phyloP scores from a whole-genome alignment of 2,888 invertebrate species.

The Penaeus monodon region DNA sequence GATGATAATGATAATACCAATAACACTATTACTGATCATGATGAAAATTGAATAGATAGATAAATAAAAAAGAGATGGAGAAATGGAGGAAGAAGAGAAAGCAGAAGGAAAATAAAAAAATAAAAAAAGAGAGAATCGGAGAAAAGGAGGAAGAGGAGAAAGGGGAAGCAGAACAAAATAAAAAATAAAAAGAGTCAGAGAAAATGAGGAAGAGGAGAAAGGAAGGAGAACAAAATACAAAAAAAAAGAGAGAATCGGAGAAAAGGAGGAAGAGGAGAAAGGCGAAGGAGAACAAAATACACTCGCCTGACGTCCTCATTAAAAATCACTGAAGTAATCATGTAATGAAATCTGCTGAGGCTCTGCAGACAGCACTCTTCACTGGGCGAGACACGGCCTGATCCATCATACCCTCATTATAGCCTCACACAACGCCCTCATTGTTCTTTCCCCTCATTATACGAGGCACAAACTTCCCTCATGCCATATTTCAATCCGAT shows the following conservation, averaged over 20 bases:
- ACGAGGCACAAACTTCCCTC: slow-evolving; percentile 26
- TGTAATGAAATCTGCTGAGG: background rate
- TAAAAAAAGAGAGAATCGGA: too few relatives aligned
- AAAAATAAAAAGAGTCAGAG: background rate
- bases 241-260: background rate
- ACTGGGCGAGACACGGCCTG: slow-evolving; percentile 16
- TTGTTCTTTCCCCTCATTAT: slow-evolving; percentile 17
- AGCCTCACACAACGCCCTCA: background rate
- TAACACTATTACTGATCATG: too few relatives aligned
- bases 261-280: background rate
- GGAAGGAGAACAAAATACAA: background rate
- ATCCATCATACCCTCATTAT: slow-evolving; percentile 17
- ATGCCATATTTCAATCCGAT: slow-evolving; percentile 23
- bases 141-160: background rate
- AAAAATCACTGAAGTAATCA: too few relatives aligned
- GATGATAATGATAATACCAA: too few relatives aligned
- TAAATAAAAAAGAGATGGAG: too few relatives aligned
- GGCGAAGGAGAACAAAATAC: background rate
- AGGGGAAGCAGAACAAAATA: background rate
- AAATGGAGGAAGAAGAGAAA: too few relatives aligned
- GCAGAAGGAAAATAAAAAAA: too few relatives aligned
- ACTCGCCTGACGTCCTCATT: too few relatives aligned
- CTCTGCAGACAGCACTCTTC: slow-evolving; percentile 1
- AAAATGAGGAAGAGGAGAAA: background rate
- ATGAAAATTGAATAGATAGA: too few relatives aligned